Evolutionary conservation across 2,797 vertebrate genomes (phyloP).

Genomic region (Liasis olivaceus): DNA sequence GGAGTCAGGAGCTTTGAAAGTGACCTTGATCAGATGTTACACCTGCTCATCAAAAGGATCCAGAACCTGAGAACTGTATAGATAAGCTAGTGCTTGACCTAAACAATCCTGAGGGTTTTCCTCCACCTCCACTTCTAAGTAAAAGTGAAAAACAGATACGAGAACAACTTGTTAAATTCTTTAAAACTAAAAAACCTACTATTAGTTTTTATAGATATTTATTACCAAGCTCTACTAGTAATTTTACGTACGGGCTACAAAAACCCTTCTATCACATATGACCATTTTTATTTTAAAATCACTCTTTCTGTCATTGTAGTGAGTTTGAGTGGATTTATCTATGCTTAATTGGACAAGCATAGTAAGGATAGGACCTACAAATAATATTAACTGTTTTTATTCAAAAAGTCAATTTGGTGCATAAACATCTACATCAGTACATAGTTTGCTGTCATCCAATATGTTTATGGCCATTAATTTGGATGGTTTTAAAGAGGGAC

Average conservation of each 20-base stretch:
- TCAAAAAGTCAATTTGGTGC: neutral
- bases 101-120: no score
- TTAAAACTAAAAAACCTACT: no score
- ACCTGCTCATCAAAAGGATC: no score
- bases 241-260: neutral
- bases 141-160: no score
- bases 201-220: no score
- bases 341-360: neutral
- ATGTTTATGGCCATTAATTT: neutral
- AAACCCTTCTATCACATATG: neutral
- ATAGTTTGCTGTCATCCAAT: neutral
- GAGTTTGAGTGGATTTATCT: neutral
- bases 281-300: slow-evolving; percentile 1
- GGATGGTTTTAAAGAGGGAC: neutral
- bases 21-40: no score
- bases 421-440: neutral
- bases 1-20: no score
- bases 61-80: no score
- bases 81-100: no score
- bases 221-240: fast-evolving
- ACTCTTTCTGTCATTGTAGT: neutral
- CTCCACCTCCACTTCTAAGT: no score
- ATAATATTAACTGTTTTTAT: neutral
- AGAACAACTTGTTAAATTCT: no score
- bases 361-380: neutral